Conservation (phyloP, 2,113 vertebrate genomes). For the Heterotilapia buettikoferi region DNA sequence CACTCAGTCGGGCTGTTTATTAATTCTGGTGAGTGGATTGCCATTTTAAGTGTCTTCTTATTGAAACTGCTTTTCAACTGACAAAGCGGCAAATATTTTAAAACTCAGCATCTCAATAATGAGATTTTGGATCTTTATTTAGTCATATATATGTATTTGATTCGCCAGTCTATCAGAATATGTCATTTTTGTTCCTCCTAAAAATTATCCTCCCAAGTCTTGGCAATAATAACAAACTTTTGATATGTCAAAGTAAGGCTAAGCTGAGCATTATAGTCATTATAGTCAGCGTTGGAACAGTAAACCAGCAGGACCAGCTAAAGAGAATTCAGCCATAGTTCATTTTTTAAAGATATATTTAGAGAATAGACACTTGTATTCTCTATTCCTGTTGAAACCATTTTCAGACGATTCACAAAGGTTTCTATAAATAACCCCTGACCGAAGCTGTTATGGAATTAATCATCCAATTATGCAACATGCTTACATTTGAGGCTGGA, state of each 20-base stretch:
- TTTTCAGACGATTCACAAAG: neutral
- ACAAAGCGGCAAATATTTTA: neutral
- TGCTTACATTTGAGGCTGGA: constrained; percentile 54
- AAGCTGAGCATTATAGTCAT: neutral
- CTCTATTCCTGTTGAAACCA: neutral
- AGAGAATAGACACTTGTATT: neutral
- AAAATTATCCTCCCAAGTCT: neutral
- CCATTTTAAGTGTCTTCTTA: neutral
- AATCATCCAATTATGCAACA: neutral
- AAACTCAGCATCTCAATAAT: neutral
- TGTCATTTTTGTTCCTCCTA: neutral
- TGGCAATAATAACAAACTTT: neutral
- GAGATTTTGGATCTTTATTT: neutral
- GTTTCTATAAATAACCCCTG: neutral
- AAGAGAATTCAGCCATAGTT: neutral
- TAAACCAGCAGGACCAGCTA: neutral
- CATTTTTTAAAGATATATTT: neutral
- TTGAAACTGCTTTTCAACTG: neutral
- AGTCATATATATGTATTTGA: neutral
- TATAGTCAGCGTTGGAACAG: neutral
- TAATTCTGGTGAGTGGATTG: neutral
- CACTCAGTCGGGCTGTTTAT: neutral
- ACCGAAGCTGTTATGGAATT: neutral
- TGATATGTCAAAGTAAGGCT: neutral
- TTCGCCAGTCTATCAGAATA: neutral